These are phyloP conservation scores for Plebejus argus DNA, from an alignment of 2,888 invertebrate species.

Conservation along the genomic window DNA sequence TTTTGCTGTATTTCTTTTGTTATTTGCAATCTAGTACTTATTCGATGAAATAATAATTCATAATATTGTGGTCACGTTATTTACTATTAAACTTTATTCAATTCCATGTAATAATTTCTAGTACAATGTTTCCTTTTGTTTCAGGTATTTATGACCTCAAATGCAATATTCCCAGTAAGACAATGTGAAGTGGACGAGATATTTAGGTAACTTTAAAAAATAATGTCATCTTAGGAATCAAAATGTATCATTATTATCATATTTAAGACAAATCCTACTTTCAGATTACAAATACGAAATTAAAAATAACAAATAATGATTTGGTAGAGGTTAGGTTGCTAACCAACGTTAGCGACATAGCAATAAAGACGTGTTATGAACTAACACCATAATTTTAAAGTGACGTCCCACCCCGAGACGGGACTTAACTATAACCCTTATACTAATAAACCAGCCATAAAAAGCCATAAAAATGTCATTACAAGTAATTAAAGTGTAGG, in stretches of 20 bases:
- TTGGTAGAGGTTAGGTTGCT: too few species aligned
- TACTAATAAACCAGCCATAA: slow-evolving; percentile 33
- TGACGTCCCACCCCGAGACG: not conserved
- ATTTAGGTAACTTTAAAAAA: not conserved
- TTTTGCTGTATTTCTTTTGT: not conserved
- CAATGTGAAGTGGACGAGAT: not conserved
- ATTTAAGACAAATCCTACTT: too few species aligned
- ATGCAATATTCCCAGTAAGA: not conserved
- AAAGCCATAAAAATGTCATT: slow-evolving; percentile 36
- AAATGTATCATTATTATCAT: too few species aligned
- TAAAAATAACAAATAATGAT: too few species aligned
- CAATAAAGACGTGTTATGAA: not conserved
- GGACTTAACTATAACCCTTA: slow-evolving; percentile 24
- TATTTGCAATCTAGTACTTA: not conserved
- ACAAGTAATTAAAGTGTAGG: slow-evolving; percentile 37
- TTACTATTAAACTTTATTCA: not conserved
- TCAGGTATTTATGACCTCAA: not conserved
- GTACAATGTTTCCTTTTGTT: not conserved
- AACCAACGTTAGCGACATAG: too few species aligned
- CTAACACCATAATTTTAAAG: not conserved
- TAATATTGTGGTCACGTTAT: not conserved
- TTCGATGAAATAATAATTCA: not conserved
- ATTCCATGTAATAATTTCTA: not conserved
- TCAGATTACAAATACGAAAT: too few species aligned
- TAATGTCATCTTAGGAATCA: too few species aligned